Percentiles rank a stretch among this genome's conserved stretches.
phyloP scores from a whole-genome alignment of 2,797 vertebrate genomes.

The Aldrovandia affinis region DNA sequence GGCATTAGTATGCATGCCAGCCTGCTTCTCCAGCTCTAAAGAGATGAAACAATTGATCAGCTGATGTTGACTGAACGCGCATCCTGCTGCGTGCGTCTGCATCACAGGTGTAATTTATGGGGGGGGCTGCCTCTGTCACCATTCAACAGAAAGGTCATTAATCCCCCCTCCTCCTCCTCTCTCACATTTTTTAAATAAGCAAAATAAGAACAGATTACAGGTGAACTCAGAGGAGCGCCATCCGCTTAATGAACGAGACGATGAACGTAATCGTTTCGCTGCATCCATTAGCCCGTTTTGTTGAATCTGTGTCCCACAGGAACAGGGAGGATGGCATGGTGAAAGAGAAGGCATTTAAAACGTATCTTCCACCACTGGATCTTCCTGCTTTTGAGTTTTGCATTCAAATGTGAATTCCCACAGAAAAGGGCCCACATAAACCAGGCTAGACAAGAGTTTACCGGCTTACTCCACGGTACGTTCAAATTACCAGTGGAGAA shows the following conservation, averaged over 20 bases:
- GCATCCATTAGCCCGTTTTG: not conserved
- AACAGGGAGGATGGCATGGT: not conserved
- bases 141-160: not conserved
- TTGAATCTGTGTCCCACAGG: not conserved
- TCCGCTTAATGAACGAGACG: not conserved
- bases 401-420: not conserved
- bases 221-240: not conserved
- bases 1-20: not conserved
- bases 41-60: not conserved
- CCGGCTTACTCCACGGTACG: too few species aligned
- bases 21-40: constrained; percentile 11
- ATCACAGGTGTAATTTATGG: not conserved
- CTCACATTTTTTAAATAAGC: not conserved
- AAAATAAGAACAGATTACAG: not conserved
- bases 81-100: not conserved
- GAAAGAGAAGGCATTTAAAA: not conserved
- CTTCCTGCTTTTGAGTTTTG: not conserved
- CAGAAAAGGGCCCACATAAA: not conserved
- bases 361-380: not conserved
- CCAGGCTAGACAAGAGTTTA: not conserved
- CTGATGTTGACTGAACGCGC: not conserved
- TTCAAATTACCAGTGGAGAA: too few species aligned
- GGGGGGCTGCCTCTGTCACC: not conserved
- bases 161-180: not conserved
- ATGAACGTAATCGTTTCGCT: not conserved